Evolutionary conservation across 2,888 invertebrate species (phyloP).

Genomic region (Erebia ligea): DNA sequence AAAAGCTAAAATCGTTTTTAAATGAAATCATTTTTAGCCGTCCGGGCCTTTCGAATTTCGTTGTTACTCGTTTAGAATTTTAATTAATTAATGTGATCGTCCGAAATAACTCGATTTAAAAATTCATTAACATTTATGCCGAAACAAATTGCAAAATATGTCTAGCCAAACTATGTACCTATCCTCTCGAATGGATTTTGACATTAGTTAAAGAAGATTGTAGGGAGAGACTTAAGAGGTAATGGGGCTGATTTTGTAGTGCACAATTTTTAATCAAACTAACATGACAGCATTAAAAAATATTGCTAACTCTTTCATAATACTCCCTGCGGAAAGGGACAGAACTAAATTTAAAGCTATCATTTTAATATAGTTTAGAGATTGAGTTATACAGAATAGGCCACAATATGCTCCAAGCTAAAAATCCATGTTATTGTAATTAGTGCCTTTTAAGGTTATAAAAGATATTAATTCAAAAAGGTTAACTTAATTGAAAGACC

Average conservation of each 20-base stretch:
- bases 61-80: background rate
- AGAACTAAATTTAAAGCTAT: too few species aligned
- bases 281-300: too few species aligned
- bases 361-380: too few species aligned
- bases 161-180: background rate
- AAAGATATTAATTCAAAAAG: conserved; percentile 9
- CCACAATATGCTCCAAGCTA: background rate
- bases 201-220: too few species aligned
- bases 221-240: too few species aligned
- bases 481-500: conserved; percentile 3
- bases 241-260: too few species aligned
- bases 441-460: conserved; percentile 6
- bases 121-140: conserved; percentile 8
- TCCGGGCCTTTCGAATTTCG: background rate
- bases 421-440: background rate
- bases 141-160: conserved; percentile 7
- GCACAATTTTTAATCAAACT: too few species aligned
- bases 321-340: too few species aligned
- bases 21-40: background rate
- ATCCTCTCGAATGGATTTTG: too few species aligned
- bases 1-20: too few species aligned
- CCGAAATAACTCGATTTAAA: conserved; percentile 5
- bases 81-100: conserved; percentile 8
- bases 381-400: too few species aligned
- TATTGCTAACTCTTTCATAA: too few species aligned